Evolutionary conservation across 2,888 invertebrate genomes (phyloP).

Genomic region (Epistrophe eligans): DNA sequence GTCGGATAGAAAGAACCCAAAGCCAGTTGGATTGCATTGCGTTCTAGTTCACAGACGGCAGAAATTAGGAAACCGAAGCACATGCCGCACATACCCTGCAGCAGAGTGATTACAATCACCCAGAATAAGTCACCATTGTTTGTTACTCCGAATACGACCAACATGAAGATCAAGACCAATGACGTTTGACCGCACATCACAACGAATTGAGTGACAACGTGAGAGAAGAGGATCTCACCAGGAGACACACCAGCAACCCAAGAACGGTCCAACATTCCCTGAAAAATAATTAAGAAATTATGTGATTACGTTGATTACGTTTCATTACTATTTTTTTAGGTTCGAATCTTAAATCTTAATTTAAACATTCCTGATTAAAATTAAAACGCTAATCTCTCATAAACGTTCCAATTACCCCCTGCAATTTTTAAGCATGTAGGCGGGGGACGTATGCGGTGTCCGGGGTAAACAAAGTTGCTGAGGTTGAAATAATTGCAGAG

Average conservation of each 20-base stretch:
- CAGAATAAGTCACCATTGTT: constrained; percentile 94
- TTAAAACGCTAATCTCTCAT: no score
- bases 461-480: no score
- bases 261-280: constrained; percentile 94
- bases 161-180: constrained; percentile 95
- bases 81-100: constrained; percentile 98
- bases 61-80: constrained; percentile 98
- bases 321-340: background rate
- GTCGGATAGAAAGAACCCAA: constrained; percentile 98
- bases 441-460: no score
- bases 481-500: no score
- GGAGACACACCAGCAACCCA: constrained; percentile 97
- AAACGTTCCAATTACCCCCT: no score
- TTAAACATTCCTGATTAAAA: no score
- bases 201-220: constrained; percentile 96
- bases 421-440: no score
- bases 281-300: constrained; percentile 18
- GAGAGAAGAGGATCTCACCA: constrained; percentile 95
- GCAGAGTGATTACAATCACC: constrained; percentile 93
- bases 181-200: constrained; percentile 97
- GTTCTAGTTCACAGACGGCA: constrained; percentile 94
- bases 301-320: no score
- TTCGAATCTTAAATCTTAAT: no score
- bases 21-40: constrained; percentile 96
- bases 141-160: constrained; percentile 94